Evolutionary conservation across 2,113 vertebrate genomes (phyloP).

Genomic region (Rhinichthys klamathensis): DNA sequence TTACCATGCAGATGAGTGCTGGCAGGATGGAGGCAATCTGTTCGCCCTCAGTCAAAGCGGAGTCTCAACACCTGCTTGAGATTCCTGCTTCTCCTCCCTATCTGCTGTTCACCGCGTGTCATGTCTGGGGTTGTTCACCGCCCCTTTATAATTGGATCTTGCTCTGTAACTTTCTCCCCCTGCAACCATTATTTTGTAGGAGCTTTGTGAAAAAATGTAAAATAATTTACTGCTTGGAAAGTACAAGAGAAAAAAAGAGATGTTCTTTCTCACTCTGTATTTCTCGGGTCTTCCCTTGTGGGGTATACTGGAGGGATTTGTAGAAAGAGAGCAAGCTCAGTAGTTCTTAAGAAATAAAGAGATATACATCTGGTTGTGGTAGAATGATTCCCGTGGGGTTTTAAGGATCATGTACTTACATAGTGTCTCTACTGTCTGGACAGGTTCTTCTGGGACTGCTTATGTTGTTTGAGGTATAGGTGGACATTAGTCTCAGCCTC

Average conservation of each 20-base stretch:
- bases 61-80: slow-evolving; percentile 44
- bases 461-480: slow-evolving; percentile 1
- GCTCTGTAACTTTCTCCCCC: slow-evolving; percentile 24
- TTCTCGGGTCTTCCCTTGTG: neutral
- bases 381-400: slow-evolving; percentile 19
- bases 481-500: slow-evolving; percentile 7
- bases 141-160: slow-evolving; percentile 39
- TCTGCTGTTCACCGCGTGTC: slow-evolving; percentile 10
- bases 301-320: slow-evolving; percentile 25
- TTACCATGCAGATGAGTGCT: slow-evolving; percentile 2
- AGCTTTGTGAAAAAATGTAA: slow-evolving; percentile 6
- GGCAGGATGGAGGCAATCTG: slow-evolving; percentile 39
- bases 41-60: slow-evolving; percentile 31
- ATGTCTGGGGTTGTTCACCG: slow-evolving; percentile 9
- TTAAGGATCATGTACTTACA: slow-evolving; percentile 29
- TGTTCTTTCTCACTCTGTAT: neutral
- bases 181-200: slow-evolving; percentile 14
- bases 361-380: slow-evolving; percentile 12
- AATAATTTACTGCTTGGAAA: slow-evolving; percentile 19
- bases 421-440: slow-evolving; percentile 30
- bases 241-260: slow-evolving; percentile 32
- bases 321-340: slow-evolving; percentile 36
- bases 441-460: slow-evolving; percentile 25
- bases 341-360: slow-evolving; percentile 36
- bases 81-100: slow-evolving; percentile 33